Evolutionary conservation across 2,888 invertebrate species (phyloP), one percentile per base, ranked within the genome.

Genomic region (Drosophila parthenogenetica): DNA sequence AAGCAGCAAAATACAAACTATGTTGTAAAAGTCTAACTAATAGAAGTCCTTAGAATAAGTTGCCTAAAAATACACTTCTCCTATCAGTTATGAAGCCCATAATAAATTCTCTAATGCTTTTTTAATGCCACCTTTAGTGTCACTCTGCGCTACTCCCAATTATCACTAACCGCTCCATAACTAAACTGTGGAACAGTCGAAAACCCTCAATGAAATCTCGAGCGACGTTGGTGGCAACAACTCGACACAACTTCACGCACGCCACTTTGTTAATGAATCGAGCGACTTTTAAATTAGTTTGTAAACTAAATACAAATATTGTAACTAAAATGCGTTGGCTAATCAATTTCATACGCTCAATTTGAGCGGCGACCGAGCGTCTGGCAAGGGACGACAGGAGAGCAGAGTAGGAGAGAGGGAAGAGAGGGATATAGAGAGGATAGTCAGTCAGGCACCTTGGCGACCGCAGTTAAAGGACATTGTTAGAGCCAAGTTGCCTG

Each of bases 291-390:
- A 57, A 80, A 85, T 84, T 73, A 81, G 81, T 76, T 87, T 76
- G 79, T 79, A 82, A 87, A 85, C 85, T 84, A 87, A 77, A 84
- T 77, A 72, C 74, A 80, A 87, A 71, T 87, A 78, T 76, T 70
- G 72, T 74, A 79, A 74, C 74, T 76, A 80, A 87, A 80, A 82
- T 81, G 84, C 88, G 74, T 82, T 69, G 60, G 60, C 73, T 78
- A 89, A 89, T 89, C 88, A 80, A 89, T 89, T 89, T 77, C 53
- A 63, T 79, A 79, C 82, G 89, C 88, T 82, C 77, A 84, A 89
- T 89, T 82, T 81, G 58, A 69, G 72, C 73, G 89, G 87, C 89
- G 89, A 80, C 89, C 50, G 58, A 68, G 49, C 69, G 89, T 89
- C 89, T 89, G 71, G 62, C 49, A 22, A 32, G 37, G 59, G 50